Percentiles rank a stretch among this genome's conserved stretches.
These are phyloP conservation scores for Thinocorus orbignyianus DNA, from an alignment of 2,113 vertebrate species.

Conservation along the genomic window DNA sequence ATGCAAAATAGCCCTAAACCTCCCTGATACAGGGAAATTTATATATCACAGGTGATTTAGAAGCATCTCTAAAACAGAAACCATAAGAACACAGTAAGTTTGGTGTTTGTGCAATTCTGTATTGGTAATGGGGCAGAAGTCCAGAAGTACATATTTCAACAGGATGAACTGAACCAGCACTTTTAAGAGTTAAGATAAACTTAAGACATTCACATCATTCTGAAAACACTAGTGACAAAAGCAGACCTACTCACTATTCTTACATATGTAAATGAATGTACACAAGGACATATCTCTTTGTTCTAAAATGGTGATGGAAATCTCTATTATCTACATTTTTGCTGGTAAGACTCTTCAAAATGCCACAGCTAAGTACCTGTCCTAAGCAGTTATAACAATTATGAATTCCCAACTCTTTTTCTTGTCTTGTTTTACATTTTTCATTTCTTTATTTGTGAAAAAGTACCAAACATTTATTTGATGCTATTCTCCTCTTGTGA, in stretches of 20 bases:
- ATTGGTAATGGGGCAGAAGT: neutral
- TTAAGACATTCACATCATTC: neutral
- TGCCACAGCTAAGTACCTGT: neutral
- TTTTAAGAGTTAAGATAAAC: neutral
- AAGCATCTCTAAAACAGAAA: neutral
- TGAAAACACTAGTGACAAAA: neutral
- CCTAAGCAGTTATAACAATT: neutral
- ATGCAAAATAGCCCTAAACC: neutral
- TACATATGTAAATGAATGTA: neutral
- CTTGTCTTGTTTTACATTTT: neutral
- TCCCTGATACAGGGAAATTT: neutral
- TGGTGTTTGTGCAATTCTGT: neutral
- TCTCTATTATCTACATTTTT: neutral
- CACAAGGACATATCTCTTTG: neutral
- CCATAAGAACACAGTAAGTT: too few species aligned
- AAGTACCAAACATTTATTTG: neutral
- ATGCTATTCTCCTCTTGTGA: neutral
- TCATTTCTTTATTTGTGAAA: neutral
- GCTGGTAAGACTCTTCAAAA: neutral
- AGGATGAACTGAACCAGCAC: neutral
- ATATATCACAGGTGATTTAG: neutral
- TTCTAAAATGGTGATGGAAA: neutral
- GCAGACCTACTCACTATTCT: neutral
- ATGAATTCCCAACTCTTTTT: neutral
- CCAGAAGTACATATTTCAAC: neutral